Evolutionary conservation across 2,113 vertebrate genomes (phyloP).

Genomic region (Sprattus sprattus): DNA sequence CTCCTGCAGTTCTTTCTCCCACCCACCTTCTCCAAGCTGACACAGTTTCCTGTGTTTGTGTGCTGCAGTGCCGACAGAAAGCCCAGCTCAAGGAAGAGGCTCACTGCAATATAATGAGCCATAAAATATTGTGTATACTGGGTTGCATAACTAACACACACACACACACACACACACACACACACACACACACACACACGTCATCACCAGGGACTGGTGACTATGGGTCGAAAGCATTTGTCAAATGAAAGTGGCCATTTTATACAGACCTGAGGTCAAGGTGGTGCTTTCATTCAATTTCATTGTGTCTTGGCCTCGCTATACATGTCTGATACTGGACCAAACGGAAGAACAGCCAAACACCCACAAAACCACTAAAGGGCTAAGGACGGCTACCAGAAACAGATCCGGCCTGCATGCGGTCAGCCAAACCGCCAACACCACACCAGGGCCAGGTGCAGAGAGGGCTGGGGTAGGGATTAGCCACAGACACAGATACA

Average conservation of each 20-base stretch:
- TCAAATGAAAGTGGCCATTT: not conserved
- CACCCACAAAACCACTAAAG: no score
- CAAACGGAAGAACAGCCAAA: no score
- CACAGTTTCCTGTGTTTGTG: slow-evolving; percentile 44
- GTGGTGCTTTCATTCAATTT: not conserved
- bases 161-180: not conserved
- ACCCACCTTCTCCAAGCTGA: slow-evolving; percentile 19
- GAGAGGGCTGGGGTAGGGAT: no score
- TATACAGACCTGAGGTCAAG: not conserved
- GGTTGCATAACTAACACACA: not conserved
- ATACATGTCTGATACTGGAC: no score
- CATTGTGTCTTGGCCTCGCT: no score
- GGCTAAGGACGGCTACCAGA: no score
- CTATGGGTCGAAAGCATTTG: not conserved
- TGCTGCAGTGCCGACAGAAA: slow-evolving; percentile 14
- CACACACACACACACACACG: not conserved
- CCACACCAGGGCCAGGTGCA: no score
- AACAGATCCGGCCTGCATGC: no score
- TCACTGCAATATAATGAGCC: not conserved
- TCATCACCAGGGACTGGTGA: not conserved
- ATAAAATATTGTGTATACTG: not conserved
- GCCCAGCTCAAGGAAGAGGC: slow-evolving; percentile 22
- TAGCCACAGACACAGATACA: not conserved
- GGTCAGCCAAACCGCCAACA: no score
- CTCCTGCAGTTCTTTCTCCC: slow-evolving; percentile 16